phyloP scores from a whole-genome alignment of 64 coral and sea anemone species.

The Montipora cactus region DNA sequence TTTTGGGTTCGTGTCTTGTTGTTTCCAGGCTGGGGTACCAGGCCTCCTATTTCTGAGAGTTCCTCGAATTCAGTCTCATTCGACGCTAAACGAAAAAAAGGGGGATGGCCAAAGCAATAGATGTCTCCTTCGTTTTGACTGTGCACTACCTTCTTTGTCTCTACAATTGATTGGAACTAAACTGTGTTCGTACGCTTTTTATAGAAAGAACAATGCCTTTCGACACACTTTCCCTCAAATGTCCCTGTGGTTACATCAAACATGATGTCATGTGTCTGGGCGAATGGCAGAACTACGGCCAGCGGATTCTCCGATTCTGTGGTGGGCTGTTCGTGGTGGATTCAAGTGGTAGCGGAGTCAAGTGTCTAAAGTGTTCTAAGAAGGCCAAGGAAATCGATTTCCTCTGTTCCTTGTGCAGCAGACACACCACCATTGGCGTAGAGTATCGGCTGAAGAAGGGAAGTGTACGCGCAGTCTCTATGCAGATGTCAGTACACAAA shows the following conservation, averaged over 20 bases:
- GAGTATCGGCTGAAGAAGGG: slow-evolving; percentile 29
- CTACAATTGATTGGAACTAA: neutral
- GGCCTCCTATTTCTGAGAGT: too few relatives aligned
- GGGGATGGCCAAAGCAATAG: too few relatives aligned
- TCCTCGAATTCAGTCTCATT: too few relatives aligned
- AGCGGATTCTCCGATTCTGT: slow-evolving; percentile 53
- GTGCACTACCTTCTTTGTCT: too few relatives aligned
- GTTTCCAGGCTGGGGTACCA: too few relatives aligned
- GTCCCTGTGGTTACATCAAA: slow-evolving; percentile 71
- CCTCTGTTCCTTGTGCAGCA: slow-evolving; percentile 59
- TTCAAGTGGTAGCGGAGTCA: slow-evolving; percentile 41
- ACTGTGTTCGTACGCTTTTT: neutral
- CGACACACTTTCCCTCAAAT: slow-evolving; percentile 71
- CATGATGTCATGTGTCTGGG: slow-evolving; percentile 66
- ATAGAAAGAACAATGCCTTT: slow-evolving; percentile 20
- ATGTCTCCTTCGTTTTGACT: too few relatives aligned
- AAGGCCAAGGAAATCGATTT: slow-evolving; percentile 1
- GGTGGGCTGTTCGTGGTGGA: slow-evolving; percentile 56
- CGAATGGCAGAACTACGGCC: neutral
- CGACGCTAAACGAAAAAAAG: too few relatives aligned
- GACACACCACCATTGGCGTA: slow-evolving; percentile 51
- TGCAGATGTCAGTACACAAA: slow-evolving; percentile 66
- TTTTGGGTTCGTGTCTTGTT: too few relatives aligned
- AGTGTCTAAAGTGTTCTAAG: slow-evolving; percentile 49
- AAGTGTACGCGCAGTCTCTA: slow-evolving; percentile 7